Base-by-base conservation (phyloP, 2,113 vertebrate species). In the Nycticorax nycticorax region DNA sequence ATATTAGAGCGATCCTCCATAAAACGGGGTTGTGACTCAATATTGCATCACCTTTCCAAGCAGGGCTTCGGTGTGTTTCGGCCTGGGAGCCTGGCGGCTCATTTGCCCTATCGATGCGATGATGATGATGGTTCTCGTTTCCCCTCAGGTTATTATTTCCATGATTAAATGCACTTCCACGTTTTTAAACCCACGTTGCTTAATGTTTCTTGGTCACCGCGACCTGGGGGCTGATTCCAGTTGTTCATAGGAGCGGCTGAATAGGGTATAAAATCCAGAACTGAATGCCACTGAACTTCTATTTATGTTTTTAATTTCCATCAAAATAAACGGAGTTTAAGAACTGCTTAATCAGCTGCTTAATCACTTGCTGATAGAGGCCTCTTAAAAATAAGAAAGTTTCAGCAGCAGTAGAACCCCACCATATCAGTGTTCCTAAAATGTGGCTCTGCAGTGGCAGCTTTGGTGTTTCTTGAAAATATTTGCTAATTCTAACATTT, bases 31-130 rank as follows among this genome's bases (percentile, higher is more conserved):
- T 14, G 52, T 97, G 97, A 97, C 82, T 97, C 95, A 92, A 35
- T 8, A 37, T 90, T 64, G 90, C 91, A 78, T 96, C 96, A 96
- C 88, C 94, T 92, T 57, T 27, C 86, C 78, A 17, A 85, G 55
- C n/a, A 33, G 57, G 28, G 55, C 43, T 85, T 48, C 24, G 4
- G 39, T 20, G 59, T 4, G 63, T 8, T 35, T 12, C 59, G 30
- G 68, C 69, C 66, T 19, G 63, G 90, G 75, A 68, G 47, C 64
- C 53, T 3, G 41, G 14, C 2, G 3, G 8, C 35, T 41, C 8
- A 9, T n/a, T 39, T 30, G 87, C 59, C 33, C 67, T 71, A 12
- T 19, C 27, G 26, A 3, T n/a, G 60, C 33, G 2, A 8, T 53
- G 22, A 4, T n/a, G 1, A 10, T 35, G 1, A 10, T 3, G 12